Conservation (phyloP, 2,797 vertebrate species). For the Anabacerthia variegaticeps region DNA sequence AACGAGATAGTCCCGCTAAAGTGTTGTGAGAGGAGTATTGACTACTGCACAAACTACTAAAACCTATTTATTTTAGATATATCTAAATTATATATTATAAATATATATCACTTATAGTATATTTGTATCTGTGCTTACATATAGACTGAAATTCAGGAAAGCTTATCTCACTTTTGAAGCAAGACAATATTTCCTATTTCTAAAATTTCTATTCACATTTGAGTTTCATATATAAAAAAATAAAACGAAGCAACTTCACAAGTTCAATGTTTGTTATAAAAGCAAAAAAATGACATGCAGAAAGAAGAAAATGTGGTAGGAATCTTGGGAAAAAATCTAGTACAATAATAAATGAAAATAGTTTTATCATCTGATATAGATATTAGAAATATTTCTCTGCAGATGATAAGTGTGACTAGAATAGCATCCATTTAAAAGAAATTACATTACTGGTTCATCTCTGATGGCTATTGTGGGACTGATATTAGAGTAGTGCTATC, state of each 20-base stretch:
- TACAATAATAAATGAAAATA: conserved; percentile 67
- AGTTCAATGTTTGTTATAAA: conserved; percentile 36
- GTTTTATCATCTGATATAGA: conserved; percentile 60
- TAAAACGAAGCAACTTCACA: conserved; percentile 36
- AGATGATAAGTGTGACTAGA: conserved; percentile 66
- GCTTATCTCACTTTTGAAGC: conserved; percentile 5
- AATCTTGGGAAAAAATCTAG: conserved; percentile 40
- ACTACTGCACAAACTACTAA: not conserved
- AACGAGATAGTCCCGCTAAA: not conserved
- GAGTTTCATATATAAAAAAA: not conserved
- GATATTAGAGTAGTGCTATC: conserved; percentile 50
- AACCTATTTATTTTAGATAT: not conserved
- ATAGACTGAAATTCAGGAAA: not conserved
- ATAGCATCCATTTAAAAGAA: conserved; percentile 63
- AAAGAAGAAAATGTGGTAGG: conserved; percentile 21
- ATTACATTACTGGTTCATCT: conserved; percentile 59
- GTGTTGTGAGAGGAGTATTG: not conserved
- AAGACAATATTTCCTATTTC: conserved; percentile 16
- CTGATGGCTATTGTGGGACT: conserved; percentile 52
- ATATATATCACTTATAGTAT: not conserved
- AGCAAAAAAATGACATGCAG: conserved; percentile 18
- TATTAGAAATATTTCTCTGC: conserved; percentile 66
- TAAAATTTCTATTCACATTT: conserved; percentile 27
- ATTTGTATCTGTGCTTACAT: not conserved
- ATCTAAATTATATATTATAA: not conserved